Evolutionary conservation across 2,113 vertebrate genomes (phyloP), one percentile per base, ranked within the genome.

Genomic region (Isichthys henryi): DNA sequence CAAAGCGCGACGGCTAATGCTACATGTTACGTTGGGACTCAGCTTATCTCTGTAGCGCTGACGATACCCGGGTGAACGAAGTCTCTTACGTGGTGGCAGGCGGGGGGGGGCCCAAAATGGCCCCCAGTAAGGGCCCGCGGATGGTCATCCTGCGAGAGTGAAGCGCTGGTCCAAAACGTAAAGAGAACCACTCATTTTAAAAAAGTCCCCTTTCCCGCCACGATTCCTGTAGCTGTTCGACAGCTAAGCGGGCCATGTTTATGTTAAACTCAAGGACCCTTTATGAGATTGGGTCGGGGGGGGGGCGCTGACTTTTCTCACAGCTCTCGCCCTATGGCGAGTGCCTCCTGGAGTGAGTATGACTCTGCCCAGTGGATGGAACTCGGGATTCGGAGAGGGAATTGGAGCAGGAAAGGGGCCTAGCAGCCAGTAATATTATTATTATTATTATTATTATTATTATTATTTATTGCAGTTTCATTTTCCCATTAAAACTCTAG

Each of bases 1-100:
- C 94, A 95, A 91, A 92, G 91, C 90, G 93, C 93, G 91, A 92
- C 92, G 91, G 86, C 90, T 93, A 92, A 92, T 92, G 90, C 86
- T 83, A 46, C 89, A 91, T 52, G 92, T 93, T 93, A 93, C 48
- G 90, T 83, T 80, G 74, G 35, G 66, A 46, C 43, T 23, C 27
- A 27, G 43, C 88, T 35, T 31, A 50, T 82, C 85, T 89, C 70
- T 70, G 56, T 15, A 31, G 48, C 86, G 43, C 17, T 87, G 49
- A 45, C 35, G 88, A 11, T 49, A 88, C 87, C 66, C 7, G n/a
- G 2, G 7, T 88, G 49, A 45, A 53, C 23, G 43, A 43, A 45
- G 31, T 19, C 7, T 52, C 52, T 86, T 19, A 48, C 21, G n/a
- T 46, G 39, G 17, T 2, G 82, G 9, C 82, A 83, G 80, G 31